Base-by-base conservation (phyloP, 2,888 invertebrate genomes). In the Spilarctia lutea region DNA sequence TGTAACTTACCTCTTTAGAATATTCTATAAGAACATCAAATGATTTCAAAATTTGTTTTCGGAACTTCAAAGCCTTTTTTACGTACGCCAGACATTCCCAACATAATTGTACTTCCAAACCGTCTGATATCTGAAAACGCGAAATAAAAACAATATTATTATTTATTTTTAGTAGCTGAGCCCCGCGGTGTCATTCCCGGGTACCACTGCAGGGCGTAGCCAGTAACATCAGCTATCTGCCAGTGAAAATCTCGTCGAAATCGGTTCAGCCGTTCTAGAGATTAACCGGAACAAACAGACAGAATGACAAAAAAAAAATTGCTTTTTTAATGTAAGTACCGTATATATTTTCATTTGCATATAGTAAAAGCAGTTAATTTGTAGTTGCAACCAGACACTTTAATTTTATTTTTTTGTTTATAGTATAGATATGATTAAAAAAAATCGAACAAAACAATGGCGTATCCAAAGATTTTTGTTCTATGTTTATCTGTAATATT, bases 381-480 rank as follows among this genome's bases (percentile, higher is more conserved):
- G 35, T 7, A 35, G 7, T 35, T 35, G 7, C 35, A 35, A 35
- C 0, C 35, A 35, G 35, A 35, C 35, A 35, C 35, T 35, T 35
- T 7, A 35, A 35, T 35, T 35, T 35, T 35, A 35, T 35, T 35
- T 35, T 0, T 35, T 35, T 35, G 35, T n/a, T n/a, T n/a, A n/a
- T n/a, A 33, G 33, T 35, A 35, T 6, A 35, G 7, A 48, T 56
- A 18, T 27, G 60, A 16, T 27, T 70, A 65, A 70, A 68, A n/a
- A 73, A 75, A 48, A 74, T 45, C 56, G 0, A 60, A 76, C 72
- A 75, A 80, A 76, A 83, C 83, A 88, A 91, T 88, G 90, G 90
- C 93, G 91, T 87, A 87, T 94, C 94, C 79, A 91, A 85, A 87
- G 87, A 80, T 92, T 93, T 90, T 85, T 94, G 93, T 94, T 94